These are phyloP conservation scores for Morpho deidamia DNA, from an alignment of 2,888 invertebrate genomes.

Conservation along the genomic window DNA sequence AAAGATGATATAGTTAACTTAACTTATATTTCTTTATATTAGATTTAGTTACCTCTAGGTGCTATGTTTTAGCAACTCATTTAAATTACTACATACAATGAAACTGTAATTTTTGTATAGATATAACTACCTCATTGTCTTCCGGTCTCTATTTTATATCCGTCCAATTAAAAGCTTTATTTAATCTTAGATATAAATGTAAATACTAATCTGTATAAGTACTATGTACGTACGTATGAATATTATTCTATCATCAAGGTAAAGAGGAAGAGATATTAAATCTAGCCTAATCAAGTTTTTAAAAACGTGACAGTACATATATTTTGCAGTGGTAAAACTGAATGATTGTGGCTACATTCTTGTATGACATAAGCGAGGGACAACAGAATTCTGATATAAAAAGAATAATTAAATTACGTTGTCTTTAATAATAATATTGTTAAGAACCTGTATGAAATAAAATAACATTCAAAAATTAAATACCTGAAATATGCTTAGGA, in stretches of 20 bases:
- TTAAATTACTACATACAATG: not conserved
- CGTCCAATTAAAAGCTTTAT: conserved; percentile 62
- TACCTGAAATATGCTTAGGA: no score
- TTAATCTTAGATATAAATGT: conserved; percentile 41
- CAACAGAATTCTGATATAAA: no score
- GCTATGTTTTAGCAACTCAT: not conserved
- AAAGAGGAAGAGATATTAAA: not conserved
- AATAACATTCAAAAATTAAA: no score
- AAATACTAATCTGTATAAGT: conserved; percentile 2
- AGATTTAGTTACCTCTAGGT: conserved; percentile 4
- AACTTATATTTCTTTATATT: not conserved
- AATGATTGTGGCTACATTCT: no score
- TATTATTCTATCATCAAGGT: not conserved
- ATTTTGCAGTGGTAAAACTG: no score
- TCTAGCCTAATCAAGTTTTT: no score
- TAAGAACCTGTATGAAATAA: no score
- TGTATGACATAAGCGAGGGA: no score
- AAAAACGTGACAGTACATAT: no score
- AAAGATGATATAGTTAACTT: no score
- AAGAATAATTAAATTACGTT: no score
- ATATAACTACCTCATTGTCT: conserved; percentile 54
- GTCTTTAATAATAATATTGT: no score
- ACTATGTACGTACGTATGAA: not conserved
- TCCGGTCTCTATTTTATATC: conserved; percentile 34
- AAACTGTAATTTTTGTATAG: conserved; percentile 3